These are phyloP conservation scores for Calypte anna DNA, from an alignment of 2,113 vertebrate genomes.

Conservation along the genomic window DNA sequence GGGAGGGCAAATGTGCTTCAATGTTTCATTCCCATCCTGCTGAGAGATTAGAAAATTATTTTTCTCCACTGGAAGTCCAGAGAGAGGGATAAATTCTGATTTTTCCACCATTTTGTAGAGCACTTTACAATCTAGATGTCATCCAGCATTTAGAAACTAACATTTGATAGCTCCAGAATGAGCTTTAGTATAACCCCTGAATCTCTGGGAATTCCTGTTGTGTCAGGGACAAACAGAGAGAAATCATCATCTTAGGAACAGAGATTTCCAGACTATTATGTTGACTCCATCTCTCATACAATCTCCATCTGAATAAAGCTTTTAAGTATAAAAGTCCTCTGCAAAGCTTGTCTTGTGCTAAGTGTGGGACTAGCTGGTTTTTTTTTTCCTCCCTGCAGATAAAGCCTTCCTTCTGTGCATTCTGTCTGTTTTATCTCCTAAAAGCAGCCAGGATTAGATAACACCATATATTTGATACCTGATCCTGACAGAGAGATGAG, in stretches of 20 bases:
- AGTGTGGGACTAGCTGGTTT: not conserved
- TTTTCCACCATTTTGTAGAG: not conserved
- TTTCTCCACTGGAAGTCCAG: not conserved
- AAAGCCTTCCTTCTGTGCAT: not conserved
- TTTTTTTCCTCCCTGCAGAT: not conserved
- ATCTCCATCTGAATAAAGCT: not conserved
- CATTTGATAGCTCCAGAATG: not conserved
- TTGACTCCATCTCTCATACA: not conserved
- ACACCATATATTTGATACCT: not conserved
- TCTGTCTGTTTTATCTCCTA: not conserved
- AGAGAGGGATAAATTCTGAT: not conserved
- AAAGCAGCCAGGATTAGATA: not conserved
- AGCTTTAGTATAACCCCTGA: not conserved
- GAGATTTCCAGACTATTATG: not conserved
- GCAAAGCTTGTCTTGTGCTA: accelerated
- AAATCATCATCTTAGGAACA: not conserved
- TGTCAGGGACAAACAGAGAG: not conserved
- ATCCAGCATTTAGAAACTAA: not conserved
- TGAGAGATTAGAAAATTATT: not conserved
- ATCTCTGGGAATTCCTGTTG: not conserved
- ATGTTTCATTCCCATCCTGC: not conserved
- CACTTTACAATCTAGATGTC: not conserved
- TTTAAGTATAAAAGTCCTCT: not conserved
- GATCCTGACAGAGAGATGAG: not conserved
- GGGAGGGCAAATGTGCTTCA: not conserved